Conservation (phyloP, 2,888 invertebrate genomes). For the Eristalis pertinax region DNA sequence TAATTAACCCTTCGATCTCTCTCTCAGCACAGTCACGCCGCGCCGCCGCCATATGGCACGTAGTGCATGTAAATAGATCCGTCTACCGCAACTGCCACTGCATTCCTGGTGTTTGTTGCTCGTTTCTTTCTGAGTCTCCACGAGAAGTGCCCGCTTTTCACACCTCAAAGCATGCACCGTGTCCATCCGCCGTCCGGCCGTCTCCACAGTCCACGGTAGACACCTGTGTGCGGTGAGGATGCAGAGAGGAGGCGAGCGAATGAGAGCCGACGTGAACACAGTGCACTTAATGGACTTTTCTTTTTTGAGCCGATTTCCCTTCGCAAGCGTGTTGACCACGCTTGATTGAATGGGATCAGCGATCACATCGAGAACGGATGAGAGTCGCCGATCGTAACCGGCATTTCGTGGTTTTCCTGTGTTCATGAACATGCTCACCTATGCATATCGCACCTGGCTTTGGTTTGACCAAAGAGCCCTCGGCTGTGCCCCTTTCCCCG, state of each 20-base stretch:
- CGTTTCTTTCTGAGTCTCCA: background rate
- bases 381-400: conserved; percentile 40
- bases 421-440: conserved; percentile 80
- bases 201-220: background rate
- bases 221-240: background rate
- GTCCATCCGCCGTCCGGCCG: background rate
- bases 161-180: conserved; percentile 43
- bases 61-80: conserved; percentile 55
- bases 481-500: background rate
- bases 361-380: conserved; percentile 53
- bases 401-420: conserved; percentile 81
- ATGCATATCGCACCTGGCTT: conserved; percentile 78
- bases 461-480: conserved; percentile 5
- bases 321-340: conserved; percentile 65
- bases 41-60: conserved; percentile 66
- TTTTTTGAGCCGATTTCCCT: conserved; percentile 47
- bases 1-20: conserved; percentile 72
- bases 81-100: conserved; percentile 60
- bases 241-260: background rate
- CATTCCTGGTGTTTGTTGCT: conserved; percentile 61
- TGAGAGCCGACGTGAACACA: conserved; percentile 37
- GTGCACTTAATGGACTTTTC: conserved; percentile 67
- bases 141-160: background rate
- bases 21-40: conserved; percentile 19
- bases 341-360: conserved; percentile 72